Base-by-base conservation (phyloP, 2,888 invertebrate species). In the Yponomeuta malinellus region DNA sequence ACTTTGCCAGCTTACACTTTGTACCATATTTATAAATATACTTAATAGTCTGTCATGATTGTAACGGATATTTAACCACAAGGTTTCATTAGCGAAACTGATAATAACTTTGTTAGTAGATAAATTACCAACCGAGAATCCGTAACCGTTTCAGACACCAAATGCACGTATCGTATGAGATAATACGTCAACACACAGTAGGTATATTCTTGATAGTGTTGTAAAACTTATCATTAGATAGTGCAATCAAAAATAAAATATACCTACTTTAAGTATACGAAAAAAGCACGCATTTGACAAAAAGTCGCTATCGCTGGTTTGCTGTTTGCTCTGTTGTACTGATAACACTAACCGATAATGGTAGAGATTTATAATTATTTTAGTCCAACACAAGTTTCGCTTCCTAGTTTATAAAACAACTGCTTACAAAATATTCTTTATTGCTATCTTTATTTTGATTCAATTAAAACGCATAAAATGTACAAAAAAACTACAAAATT, bases 201-300 rank as follows among this genome's bases (percentile, higher is more conserved):
- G 43, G 43, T 43, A 43, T 59, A 59, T 59, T 59, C 52, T 59
- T 59, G 52, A 43, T 43, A 43, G 52, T 59, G 29, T 64, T 64
- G 48, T 63, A 70, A 64, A 72, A 74, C 74, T 78, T 82, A 84
- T 83, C 81, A 75, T 75, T 72, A 73, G 74, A 87, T 86, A 88
- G 76, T 77, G 76, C 81, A 87, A 86, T 86, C 85, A 83, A 75
- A 85, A 86, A 85, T 81, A 83, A 86, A 43, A 85, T 83, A 87
- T 78, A 82, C 23, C 23, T 23, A 23, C 83, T 81, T 80, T 78
- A 76, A 75, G 81, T 78, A 81, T 79, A 43, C 8, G 43, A 43
- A 43, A 43, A 43, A 43, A 43, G 77, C 80, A 81, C 83, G 86
- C 83, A 83, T 79, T 82, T 86, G 85, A 78, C 82, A 83, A 85